Percentiles rank a stretch among this genome's conserved stretches.
Conservation (phyloP, 2,888 invertebrate species). For the Philonicus albiceps region DNA sequence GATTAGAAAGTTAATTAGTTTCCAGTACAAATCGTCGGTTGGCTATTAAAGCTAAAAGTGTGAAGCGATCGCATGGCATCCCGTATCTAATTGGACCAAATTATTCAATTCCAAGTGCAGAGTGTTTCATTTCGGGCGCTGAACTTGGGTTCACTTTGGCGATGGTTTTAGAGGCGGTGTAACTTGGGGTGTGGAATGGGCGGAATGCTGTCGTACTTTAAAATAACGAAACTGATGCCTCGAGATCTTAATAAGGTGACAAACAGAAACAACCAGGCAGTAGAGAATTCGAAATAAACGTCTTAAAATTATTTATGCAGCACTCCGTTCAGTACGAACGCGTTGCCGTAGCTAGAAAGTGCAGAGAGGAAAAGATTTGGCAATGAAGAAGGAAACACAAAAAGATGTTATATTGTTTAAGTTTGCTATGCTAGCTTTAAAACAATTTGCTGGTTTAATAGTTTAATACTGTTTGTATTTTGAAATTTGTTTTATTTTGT, state of each 20-base stretch:
- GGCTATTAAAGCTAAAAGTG: not conserved
- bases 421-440: too few species aligned
- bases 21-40: not conserved
- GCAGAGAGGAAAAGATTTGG: too few species aligned
- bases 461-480: too few species aligned
- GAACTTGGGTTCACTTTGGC: not conserved
- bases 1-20: conserved; percentile 30
- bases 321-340: not conserved
- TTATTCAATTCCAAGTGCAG: not conserved
- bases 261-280: not conserved
- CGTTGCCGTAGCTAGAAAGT: not conserved
- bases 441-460: too few species aligned
- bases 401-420: too few species aligned
- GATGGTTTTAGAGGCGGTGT: not conserved
- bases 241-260: not conserved
- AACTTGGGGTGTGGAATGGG: not conserved
- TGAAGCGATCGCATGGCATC: not conserved
- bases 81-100: not conserved
- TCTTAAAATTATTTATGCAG: not conserved
- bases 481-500: too few species aligned
- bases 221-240: not conserved
- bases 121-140: not conserved
- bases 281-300: not conserved
- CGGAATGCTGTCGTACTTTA: not conserved
- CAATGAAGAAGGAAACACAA: too few species aligned